These are phyloP conservation scores for Cyprinodon brontotheroides DNA, from an alignment of 2,113 vertebrate species.

Conservation along the genomic window DNA sequence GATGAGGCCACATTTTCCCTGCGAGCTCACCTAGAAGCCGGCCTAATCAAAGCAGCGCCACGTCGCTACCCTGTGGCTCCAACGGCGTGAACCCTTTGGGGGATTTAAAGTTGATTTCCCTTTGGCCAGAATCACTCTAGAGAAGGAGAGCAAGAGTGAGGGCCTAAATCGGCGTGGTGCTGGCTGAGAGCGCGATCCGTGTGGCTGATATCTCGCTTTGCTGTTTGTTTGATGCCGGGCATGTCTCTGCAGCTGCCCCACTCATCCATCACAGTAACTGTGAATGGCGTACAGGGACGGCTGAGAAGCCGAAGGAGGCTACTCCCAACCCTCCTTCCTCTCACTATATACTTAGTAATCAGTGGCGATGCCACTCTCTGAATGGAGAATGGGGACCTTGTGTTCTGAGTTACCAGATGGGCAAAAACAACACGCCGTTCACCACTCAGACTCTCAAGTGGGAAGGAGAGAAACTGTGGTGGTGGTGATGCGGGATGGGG, in stretches of 20 bases:
- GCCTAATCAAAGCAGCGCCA: constrained; percentile 62
- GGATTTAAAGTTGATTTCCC: constrained; percentile 66
- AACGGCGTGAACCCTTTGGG: constrained; percentile 31
- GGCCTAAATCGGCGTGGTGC: constrained; percentile 41
- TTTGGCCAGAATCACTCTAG: constrained; percentile 46
- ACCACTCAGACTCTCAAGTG: constrained; percentile 34
- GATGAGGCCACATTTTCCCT: constrained; percentile 59
- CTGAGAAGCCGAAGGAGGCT: constrained; percentile 61
- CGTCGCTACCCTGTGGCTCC: constrained; percentile 39
- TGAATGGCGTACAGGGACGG: constrained; percentile 70
- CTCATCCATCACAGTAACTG: constrained; percentile 80
- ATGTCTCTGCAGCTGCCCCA: constrained; percentile 59
- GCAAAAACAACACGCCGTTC: constrained; percentile 58
- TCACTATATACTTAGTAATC: constrained; percentile 71
- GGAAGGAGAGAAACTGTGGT: constrained; percentile 11
- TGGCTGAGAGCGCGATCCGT: constrained; percentile 46
- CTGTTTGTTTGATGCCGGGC: constrained; percentile 70
- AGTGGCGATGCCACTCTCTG: constrained; percentile 62
- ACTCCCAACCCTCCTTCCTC: constrained; percentile 48
- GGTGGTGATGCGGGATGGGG: background rate
- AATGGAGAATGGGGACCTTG: constrained; percentile 75
- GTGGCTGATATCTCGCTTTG: constrained; percentile 60
- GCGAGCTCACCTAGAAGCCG: constrained; percentile 46
- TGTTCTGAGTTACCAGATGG: constrained; percentile 72
- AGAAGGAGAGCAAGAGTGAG: constrained; percentile 7